Percentiles rank a stretch among this genome's conserved stretches.
These are phyloP conservation scores for Eumeta japonica DNA, from an alignment of 1,140 invertebrate species.

Conservation along the genomic window DNA sequence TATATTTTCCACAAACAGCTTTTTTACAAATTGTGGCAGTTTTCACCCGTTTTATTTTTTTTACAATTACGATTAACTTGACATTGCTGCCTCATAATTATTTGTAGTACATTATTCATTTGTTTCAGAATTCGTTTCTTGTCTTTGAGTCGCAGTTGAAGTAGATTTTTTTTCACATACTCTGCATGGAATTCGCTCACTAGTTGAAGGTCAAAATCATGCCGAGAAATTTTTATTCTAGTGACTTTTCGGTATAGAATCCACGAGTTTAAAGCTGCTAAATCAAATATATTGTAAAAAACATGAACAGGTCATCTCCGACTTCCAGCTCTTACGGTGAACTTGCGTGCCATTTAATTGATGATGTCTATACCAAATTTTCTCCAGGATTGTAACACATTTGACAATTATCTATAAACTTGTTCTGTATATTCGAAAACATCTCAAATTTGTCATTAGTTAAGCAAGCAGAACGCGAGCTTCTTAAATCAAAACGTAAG, in stretches of 20 bases:
- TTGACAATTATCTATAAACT: constrained; percentile 32
- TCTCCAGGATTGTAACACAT: constrained; percentile 26
- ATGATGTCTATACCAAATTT: constrained; percentile 16
- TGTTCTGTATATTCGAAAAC: constrained; percentile 30
- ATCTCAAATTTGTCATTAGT: constrained; percentile 31
- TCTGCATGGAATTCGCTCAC: background rate
- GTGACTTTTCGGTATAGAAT: constrained; percentile 1
- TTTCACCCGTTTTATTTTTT: constrained; percentile 1
- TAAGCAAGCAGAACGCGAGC: constrained; percentile 19
- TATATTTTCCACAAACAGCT: constrained; percentile 1
- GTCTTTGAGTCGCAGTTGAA: constrained; percentile 1
- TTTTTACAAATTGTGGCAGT: constrained; percentile 1
- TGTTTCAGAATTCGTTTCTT: background rate
- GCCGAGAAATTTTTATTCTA: background rate
- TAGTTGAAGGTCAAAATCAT: constrained; percentile 1
- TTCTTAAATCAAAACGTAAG: constrained; percentile 29
- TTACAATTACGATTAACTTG: constrained; percentile 1
- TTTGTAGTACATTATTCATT: constrained; percentile 1
- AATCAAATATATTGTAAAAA: constrained; percentile 1
- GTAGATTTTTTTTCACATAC: constrained; percentile 1
- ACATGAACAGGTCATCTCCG: constrained; percentile 1
- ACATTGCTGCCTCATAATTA: background rate
- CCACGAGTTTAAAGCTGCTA: background rate
- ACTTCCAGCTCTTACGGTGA: background rate
- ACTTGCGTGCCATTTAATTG: background rate